Percentiles rank a stretch among this genome's conserved stretches.
Evolutionary conservation across 2,888 invertebrate genomes (phyloP).

Genomic region (Nomada hirtipes): DNA sequence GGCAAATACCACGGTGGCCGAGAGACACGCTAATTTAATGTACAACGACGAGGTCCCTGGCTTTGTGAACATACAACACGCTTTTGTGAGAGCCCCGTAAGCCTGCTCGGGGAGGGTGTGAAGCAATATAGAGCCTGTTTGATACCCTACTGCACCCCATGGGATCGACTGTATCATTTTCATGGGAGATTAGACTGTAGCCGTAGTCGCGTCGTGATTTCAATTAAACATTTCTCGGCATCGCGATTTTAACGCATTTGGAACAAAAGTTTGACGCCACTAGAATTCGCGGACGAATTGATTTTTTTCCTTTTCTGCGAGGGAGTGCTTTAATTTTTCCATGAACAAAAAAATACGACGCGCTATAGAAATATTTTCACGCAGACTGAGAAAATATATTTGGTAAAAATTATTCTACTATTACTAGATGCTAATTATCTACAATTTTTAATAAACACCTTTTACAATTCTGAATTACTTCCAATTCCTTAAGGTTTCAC

Average conservation of each 20-base stretch:
- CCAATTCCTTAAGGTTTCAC: too few species aligned
- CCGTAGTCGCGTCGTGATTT: constrained; percentile 74
- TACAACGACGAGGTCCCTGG: constrained; percentile 66
- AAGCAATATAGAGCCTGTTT: constrained; percentile 81
- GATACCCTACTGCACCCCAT: constrained; percentile 73
- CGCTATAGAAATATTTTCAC: too few species aligned
- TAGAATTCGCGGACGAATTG: too few species aligned
- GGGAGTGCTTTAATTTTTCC: too few species aligned
- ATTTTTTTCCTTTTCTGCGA: too few species aligned
- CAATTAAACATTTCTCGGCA: constrained; percentile 73
- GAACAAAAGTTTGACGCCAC: neutral
- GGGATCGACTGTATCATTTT: constrained; percentile 82
- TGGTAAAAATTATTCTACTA: too few species aligned
- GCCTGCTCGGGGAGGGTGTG: constrained; percentile 74
- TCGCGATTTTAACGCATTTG: constrained; percentile 27
- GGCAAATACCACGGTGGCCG: constrained; percentile 62
- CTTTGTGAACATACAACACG: constrained; percentile 72
- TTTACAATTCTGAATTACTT: too few species aligned
- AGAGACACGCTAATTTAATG: constrained; percentile 70
- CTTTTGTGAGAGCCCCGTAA: constrained; percentile 71
- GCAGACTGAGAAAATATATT: too few species aligned
- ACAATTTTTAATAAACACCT: too few species aligned
- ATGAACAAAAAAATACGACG: too few species aligned
- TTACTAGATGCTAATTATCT: too few species aligned
- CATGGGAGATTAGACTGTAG: constrained; percentile 79